Percentiles rank a stretch among this genome's conserved stretches.
phyloP scores from a whole-genome alignment of 2,888 invertebrate species.

The Drosophila prostipennis region DNA sequence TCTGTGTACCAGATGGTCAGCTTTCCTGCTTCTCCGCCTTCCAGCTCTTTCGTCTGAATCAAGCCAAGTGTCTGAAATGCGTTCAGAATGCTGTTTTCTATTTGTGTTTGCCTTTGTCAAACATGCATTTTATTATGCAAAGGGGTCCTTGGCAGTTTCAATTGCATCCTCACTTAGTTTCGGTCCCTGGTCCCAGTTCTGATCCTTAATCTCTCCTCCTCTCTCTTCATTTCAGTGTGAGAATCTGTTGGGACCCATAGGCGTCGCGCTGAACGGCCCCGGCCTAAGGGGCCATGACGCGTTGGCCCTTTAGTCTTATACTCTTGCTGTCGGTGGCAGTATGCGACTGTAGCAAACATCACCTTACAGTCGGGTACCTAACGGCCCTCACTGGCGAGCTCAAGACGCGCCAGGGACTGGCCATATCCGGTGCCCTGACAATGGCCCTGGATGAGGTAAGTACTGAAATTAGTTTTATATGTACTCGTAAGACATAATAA shows the following conservation, averaged over 20 bases:
- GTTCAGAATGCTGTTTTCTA: conserved; percentile 15
- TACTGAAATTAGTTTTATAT: neutral
- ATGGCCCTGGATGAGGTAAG: conserved; percentile 93
- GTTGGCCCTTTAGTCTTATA: conserved; percentile 86
- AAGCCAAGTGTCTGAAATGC: conserved; percentile 35
- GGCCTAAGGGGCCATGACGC: conserved; percentile 85
- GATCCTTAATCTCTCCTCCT: neutral
- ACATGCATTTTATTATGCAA: conserved; percentile 44
- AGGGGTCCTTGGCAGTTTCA: conserved; percentile 29
- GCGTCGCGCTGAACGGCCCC: conserved; percentile 88
- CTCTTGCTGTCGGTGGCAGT: conserved; percentile 88
- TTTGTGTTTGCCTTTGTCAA: conserved; percentile 50
- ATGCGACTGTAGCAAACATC: conserved; percentile 83
- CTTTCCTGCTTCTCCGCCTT: neutral
- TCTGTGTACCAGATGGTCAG: neutral
- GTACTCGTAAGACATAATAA: too few species aligned
- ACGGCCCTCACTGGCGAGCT: conserved; percentile 92
- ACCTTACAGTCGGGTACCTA: conserved; percentile 93
- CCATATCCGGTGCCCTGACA: conserved; percentile 95
- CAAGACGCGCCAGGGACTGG: conserved; percentile 92
- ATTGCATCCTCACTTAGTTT: conserved; percentile 31
- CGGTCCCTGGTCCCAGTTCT: neutral
- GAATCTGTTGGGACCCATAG: conserved; percentile 84
- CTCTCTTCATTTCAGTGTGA: conserved; percentile 76
- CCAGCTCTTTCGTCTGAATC: conserved; percentile 22